Conservation (phyloP, 2,888 invertebrate species). For the Ophioninae sp. region DNA sequence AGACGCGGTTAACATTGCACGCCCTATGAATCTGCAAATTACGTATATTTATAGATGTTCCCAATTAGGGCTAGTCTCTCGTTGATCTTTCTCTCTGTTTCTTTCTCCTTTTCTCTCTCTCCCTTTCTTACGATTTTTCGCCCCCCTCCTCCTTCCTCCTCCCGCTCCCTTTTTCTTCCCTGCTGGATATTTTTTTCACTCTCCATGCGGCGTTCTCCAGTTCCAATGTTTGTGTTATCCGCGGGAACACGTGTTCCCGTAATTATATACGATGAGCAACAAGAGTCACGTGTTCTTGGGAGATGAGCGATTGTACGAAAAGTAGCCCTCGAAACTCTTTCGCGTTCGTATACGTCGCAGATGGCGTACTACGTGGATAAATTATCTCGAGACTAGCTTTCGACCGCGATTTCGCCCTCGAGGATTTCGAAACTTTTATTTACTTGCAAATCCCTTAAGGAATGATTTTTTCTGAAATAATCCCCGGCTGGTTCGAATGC, state of each 20-base stretch:
- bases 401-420: too few relatives aligned
- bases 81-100: too few relatives aligned
- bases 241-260: constrained; percentile 54
- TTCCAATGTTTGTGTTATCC: constrained; percentile 31
- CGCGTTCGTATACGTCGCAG: background rate
- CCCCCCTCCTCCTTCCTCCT: background rate
- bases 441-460: too few relatives aligned
- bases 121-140: background rate
- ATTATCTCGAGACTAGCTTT: constrained; percentile 9
- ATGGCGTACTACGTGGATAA: constrained; percentile 30
- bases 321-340: background rate
- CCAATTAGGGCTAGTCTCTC: constrained; percentile 51
- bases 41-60: constrained; percentile 57
- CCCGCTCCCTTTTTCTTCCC: background rate
- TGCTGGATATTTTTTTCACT: constrained; percentile 7
- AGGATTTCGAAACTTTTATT: too few relatives aligned
- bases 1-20: background rate
- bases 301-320: constrained; percentile 17
- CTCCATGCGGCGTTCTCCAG: constrained; percentile 11
- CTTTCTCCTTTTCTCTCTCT: constrained; percentile 4
- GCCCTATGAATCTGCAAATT: constrained; percentile 35
- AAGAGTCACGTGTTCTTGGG: constrained; percentile 32
- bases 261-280: constrained; percentile 56
- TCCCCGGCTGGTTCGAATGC: background rate
- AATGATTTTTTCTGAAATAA: background rate